These are phyloP conservation scores for Ageneiosus marmoratus DNA, from an alignment of 2,113 vertebrate genomes.

Conservation along the genomic window DNA sequence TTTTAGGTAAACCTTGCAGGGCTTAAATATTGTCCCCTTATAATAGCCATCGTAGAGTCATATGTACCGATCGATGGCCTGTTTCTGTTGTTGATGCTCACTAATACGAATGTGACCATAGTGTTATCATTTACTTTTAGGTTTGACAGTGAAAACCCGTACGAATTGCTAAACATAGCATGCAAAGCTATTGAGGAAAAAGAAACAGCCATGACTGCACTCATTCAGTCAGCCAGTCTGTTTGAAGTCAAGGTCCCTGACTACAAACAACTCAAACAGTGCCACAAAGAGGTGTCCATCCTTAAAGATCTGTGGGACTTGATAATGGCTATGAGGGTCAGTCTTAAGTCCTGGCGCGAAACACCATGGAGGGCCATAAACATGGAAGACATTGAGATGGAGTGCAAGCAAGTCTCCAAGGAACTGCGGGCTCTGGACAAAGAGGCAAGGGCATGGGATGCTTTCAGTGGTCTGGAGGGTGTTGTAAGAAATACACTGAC, in stretches of 20 bases:
- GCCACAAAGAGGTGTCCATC: slow-evolving; percentile 78
- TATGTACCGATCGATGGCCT: not conserved
- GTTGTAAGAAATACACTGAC: slow-evolving; percentile 82
- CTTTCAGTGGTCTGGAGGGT: slow-evolving; percentile 83
- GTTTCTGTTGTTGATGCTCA: not conserved
- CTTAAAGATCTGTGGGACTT: slow-evolving; percentile 79
- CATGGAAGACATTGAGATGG: slow-evolving; percentile 87
- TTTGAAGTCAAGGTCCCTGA: slow-evolving; percentile 90
- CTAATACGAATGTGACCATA: not conserved
- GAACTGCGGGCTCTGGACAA: slow-evolving; percentile 84
- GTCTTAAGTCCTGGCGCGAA: slow-evolving; percentile 81
- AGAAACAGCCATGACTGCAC: slow-evolving; percentile 81
- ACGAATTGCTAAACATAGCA: slow-evolving; percentile 78
- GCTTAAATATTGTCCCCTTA: not conserved
- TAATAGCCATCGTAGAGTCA: not conserved
- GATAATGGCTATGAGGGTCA: slow-evolving; percentile 63
- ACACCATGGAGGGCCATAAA: slow-evolving; percentile 85
- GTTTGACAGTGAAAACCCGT: slow-evolving; percentile 78
- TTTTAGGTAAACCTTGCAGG: slow-evolving; percentile 77
- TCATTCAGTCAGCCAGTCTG: slow-evolving; percentile 81
- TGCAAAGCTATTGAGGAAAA: slow-evolving; percentile 81
- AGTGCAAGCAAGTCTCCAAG: slow-evolving; percentile 86
- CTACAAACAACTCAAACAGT: slow-evolving; percentile 86
- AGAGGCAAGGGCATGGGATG: slow-evolving; percentile 85
- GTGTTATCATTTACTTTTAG: slow-evolving; percentile 61